Evolutionary conservation across 2,797 vertebrate genomes (phyloP).

Genomic region (Phataginus tetradactyla): DNA sequence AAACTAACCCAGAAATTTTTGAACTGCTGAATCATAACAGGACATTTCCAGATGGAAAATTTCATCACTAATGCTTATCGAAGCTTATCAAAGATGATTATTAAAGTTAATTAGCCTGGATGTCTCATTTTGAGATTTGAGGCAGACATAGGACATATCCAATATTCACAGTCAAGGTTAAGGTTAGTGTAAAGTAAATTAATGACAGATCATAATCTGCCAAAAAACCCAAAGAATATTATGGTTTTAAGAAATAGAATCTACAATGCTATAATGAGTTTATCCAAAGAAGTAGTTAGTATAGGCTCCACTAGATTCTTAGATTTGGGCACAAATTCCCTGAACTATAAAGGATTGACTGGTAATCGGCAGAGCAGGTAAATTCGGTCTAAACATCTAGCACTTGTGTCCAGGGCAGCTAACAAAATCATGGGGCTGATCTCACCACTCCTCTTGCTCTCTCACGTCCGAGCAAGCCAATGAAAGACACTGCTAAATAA

Average conservation of each 20-base stretch:
- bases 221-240: not conserved
- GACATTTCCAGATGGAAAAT: not conserved
- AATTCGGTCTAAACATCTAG: not conserved
- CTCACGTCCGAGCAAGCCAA: not conserved
- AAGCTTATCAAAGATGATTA: not conserved
- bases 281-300: not conserved
- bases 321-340: not conserved
- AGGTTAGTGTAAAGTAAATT: not conserved
- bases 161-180: not conserved
- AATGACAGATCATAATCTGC: not conserved
- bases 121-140: conserved; percentile 10
- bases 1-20: not conserved
- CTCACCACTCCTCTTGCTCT: not conserved
- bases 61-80: not conserved
- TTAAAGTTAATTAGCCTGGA: not conserved
- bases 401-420: not conserved
- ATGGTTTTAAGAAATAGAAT: not conserved
- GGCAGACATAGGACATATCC: not conserved
- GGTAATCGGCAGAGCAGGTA: not conserved
- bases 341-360: not conserved
- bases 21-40: not conserved
- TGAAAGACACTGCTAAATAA: not conserved
- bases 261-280: not conserved
- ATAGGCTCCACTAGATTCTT: not conserved
- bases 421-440: not conserved